phyloP scores from a whole-genome alignment of 1,140 invertebrate species.

The Neodiprion virginianus region DNA sequence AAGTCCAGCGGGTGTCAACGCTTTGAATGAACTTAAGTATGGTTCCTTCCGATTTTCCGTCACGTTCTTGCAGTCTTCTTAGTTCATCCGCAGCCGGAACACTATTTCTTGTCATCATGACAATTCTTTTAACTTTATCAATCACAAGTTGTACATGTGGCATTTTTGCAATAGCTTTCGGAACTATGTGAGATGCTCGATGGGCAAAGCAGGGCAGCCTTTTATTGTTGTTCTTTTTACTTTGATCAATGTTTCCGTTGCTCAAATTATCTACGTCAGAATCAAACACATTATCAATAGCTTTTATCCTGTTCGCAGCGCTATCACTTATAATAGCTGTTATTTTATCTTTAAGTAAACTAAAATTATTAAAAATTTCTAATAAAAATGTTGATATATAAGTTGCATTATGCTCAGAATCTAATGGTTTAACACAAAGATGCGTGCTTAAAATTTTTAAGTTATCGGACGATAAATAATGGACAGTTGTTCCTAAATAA shows the following conservation, averaged over 20 bases:
- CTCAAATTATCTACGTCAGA: too few species aligned
- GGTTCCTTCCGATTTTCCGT: conserved; percentile 28
- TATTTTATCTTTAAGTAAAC: not conserved
- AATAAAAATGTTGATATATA: not conserved
- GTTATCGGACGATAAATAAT: not conserved
- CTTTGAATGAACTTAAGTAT: conserved; percentile 33
- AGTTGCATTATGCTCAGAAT: not conserved
- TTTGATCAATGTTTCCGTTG: too few species aligned
- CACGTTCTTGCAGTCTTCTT: conserved; percentile 27
- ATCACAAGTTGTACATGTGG: not conserved
- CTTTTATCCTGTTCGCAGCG: conserved; percentile 49
- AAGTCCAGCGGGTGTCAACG: conserved; percentile 48
- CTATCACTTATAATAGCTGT: conserved; percentile 43
- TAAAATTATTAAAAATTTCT: not conserved
- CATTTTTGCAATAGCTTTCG: not conserved
- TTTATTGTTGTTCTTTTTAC: not conserved
- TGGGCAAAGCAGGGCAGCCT: conserved; percentile 23
- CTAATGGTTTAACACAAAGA: not conserved
- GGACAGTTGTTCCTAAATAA: not conserved
- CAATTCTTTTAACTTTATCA: conserved; percentile 25
- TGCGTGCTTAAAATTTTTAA: not conserved
- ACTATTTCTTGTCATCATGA: conserved; percentile 20
- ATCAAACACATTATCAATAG: conserved; percentile 49
- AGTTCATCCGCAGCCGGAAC: conserved; percentile 26
- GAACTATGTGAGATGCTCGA: not conserved